Conservation (phyloP, 2,113 vertebrate species). For the Pelobates fuscus region DNA sequence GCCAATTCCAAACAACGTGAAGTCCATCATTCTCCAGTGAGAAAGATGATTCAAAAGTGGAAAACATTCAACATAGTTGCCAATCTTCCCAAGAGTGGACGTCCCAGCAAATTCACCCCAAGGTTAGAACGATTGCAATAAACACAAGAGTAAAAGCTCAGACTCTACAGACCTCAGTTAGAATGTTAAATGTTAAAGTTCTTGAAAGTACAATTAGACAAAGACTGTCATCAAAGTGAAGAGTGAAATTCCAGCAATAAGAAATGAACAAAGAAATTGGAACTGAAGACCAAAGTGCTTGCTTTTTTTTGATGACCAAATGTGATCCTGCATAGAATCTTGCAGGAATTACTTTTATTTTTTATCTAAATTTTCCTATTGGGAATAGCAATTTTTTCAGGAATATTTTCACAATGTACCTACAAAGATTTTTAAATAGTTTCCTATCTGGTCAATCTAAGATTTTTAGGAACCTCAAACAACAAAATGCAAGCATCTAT, state of each 20-base stretch:
- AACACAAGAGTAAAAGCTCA: no score
- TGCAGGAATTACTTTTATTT: slow-evolving; percentile 97
- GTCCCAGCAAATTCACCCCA: no score
- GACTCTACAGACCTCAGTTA: no score
- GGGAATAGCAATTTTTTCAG: slow-evolving; percentile 97
- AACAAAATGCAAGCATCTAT: slow-evolving; percentile 84
- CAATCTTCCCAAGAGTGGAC: no score
- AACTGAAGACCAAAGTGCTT: slow-evolving; percentile 99
- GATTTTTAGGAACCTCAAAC: slow-evolving; percentile 98
- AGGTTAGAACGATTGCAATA: no score
- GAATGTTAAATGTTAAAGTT: no score
- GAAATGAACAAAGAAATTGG: slow-evolving; percentile 90
- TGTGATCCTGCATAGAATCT: slow-evolving; percentile 79
- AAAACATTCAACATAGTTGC: no score
- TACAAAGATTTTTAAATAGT: slow-evolving; percentile 97
- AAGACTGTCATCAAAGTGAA: slow-evolving; percentile 97
- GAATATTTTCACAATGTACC: slow-evolving; percentile 98
- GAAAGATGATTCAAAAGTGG: no score
- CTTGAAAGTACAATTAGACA: no score
- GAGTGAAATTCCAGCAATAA: slow-evolving; percentile 98
- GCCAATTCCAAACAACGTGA: no score
- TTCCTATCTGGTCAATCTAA: slow-evolving; percentile 99
- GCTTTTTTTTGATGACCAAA: slow-evolving; percentile 98
- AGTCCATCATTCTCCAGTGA: no score
- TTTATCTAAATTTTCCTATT: slow-evolving; percentile 93